Conservation (phyloP, 92 coral and sea anemone genomes). For the Parazoanthus darwini region DNA sequence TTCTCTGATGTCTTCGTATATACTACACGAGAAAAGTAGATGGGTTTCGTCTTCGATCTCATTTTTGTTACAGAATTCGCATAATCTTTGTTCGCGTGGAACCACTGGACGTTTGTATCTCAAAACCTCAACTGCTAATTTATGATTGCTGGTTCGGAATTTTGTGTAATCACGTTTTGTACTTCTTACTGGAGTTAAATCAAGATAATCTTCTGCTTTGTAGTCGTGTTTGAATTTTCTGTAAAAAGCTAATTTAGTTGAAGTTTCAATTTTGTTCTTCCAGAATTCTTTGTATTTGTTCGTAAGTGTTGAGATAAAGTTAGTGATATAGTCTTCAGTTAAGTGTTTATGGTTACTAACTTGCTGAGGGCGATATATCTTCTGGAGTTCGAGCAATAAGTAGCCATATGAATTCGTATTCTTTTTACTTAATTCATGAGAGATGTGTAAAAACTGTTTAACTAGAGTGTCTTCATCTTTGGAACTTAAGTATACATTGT, state of each 20-base stretch:
- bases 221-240: too few species aligned
- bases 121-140: background rate
- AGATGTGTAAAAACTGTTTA: too few species aligned
- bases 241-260: too few species aligned
- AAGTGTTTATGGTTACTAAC: slow-evolving; percentile 9
- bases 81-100: too few species aligned
- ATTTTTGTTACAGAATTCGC: too few species aligned
- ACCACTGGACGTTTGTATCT: slow-evolving; percentile 19
- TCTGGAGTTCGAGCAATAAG: slow-evolving; percentile 9
- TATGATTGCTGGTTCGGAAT: background rate
- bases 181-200: slow-evolving; percentile 1
- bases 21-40: slow-evolving; percentile 14
- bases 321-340: slow-evolving; percentile 6
- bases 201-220: background rate
- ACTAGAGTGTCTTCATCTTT: too few species aligned
- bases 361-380: slow-evolving; percentile 14
- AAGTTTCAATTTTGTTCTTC: too few species aligned
- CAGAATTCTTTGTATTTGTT: background rate
- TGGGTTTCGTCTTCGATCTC: too few species aligned
- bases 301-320: slow-evolving; percentile 12
- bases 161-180: slow-evolving; percentile 28
- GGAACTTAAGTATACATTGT: too few species aligned
- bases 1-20: slow-evolving; percentile 5
- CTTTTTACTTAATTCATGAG: background rate
- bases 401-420: background rate